Conservation (phyloP, 1,140 invertebrate genomes). For the Bombus polaris region DNA sequence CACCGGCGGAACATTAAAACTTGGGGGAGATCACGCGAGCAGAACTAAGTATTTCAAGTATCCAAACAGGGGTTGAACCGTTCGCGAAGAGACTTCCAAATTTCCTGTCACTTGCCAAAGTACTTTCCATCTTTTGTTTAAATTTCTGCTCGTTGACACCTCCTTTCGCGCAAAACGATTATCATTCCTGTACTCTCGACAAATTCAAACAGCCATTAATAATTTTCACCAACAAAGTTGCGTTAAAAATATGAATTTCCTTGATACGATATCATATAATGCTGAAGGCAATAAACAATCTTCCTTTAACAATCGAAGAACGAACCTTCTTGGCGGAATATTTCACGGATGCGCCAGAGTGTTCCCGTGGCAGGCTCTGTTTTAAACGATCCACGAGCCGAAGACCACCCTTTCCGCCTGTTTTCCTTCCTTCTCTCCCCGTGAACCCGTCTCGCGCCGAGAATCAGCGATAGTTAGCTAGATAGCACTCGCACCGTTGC, state of each 20-base stretch:
- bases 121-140: not conserved
- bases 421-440: conserved; percentile 27
- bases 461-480: conserved; percentile 65
- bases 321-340: conserved; percentile 9
- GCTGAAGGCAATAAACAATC: not conserved
- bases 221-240: no score
- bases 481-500: conserved; percentile 62
- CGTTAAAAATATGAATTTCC: not conserved
- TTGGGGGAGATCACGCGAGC: conserved; percentile 44
- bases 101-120: not conserved
- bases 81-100: conserved; percentile 17
- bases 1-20: conserved; percentile 11
- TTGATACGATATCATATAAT: not conserved
- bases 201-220: not conserved
- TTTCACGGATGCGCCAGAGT: conserved; percentile 21
- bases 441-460: conserved; percentile 60
- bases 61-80: conserved; percentile 25
- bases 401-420: conserved; percentile 45
- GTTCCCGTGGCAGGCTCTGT: conserved; percentile 20
- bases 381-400: conserved; percentile 49
- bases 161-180: not conserved
- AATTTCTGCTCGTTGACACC: not conserved
- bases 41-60: conserved; percentile 54
- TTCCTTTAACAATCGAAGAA: not conserved
- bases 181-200: not conserved